A percentile compares a stretch with the other conserved stretches of the same genome.
Conservation (phyloP, 1,140 invertebrate species). For the Zaprionus taronus region DNA sequence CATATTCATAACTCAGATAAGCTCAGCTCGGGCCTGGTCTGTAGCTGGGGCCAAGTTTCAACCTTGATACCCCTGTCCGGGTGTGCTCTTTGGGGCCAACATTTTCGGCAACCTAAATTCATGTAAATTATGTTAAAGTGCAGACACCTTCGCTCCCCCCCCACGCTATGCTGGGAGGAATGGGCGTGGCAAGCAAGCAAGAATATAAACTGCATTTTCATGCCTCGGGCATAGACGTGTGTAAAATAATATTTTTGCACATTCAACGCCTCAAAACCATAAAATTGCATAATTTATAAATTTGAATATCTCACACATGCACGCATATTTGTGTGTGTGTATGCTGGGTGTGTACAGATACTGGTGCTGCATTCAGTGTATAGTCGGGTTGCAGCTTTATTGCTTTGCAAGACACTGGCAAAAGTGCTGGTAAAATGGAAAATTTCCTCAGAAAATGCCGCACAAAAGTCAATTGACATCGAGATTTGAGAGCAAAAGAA, state of each 20-base stretch:
- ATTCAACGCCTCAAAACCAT: constrained; percentile 72
- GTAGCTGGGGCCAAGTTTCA: constrained; percentile 45
- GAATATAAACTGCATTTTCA: constrained; percentile 47
- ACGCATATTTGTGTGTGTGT: constrained; percentile 3
- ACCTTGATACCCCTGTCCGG: constrained; percentile 41
- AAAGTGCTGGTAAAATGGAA: constrained; percentile 24
- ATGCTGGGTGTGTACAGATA: background rate
- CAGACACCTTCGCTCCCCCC: constrained; percentile 34
- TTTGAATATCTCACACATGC: constrained; percentile 70
- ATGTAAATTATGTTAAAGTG: constrained; percentile 79
- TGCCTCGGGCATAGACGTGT: constrained; percentile 64
- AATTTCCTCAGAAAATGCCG: constrained; percentile 14
- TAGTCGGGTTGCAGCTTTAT: constrained; percentile 54
- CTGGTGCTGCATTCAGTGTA: constrained; percentile 14
- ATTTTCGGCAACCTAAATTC: constrained; percentile 62
- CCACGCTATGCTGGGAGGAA: background rate
- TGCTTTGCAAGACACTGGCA: constrained; percentile 45
- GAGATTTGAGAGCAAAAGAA: background rate
- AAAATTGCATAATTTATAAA: constrained; percentile 82
- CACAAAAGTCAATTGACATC: constrained; percentile 12
- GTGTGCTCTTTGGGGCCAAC: constrained; percentile 21
- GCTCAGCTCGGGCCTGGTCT: constrained; percentile 36
- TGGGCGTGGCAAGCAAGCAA: constrained; percentile 12
- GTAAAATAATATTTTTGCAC: constrained; percentile 79
- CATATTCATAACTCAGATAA: constrained; percentile 82